Base-by-base conservation (phyloP, 2,113 vertebrate genomes). In the Hymenochirus boettgeri region DNA sequence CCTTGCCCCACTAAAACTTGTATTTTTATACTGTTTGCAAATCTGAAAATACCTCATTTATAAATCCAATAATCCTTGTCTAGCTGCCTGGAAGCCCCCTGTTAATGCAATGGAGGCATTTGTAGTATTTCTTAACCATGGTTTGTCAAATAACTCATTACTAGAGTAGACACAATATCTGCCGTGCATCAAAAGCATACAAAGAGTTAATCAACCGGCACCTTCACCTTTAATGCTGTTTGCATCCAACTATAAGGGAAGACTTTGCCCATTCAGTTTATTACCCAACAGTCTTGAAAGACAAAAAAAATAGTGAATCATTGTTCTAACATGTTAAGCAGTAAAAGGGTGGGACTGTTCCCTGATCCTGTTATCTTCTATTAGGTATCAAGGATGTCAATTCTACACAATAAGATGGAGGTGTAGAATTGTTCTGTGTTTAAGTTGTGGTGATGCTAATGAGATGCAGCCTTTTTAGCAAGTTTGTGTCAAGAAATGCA, bases 301-400 rank as follows among this genome's bases (percentile, higher is more conserved):
- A 67, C 54, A 48, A n/a, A 67, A 48, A 50, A 33, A 29, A 25
- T 17, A 53, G 37, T 69, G 48, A 69, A 69, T 69, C 65, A 69
- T 69, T 69, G 65, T 69, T 53, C 35, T 24, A 51, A 69, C 65
- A 53, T 60, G 65, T 51, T 60, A 18, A 35, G 54, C n/a, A 22
- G 65, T 42, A 53, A 69, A 42, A 60, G 65, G 65, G 56, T 59
- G 65, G 65, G 57, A 69, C 65, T 22, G 59, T 50, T 69, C 42
- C 24, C 33, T 53, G 50, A 60, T 60, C 57, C 65, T 69, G 65
- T 69, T 69, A 69, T 69, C 65, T 60, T 24, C 57, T 27, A 45
- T 52, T 48, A 69, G 65, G 65, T 60, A 46, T n/a, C n/a, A 69
- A 69, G 47, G 65, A 69, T 69, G 65, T 60, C 22, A 3, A 2